Percentiles rank a stretch among this genome's conserved stretches.
phyloP scores from a whole-genome alignment of 2,888 invertebrate species.

The Branchipolynoe longqiensis region DNA sequence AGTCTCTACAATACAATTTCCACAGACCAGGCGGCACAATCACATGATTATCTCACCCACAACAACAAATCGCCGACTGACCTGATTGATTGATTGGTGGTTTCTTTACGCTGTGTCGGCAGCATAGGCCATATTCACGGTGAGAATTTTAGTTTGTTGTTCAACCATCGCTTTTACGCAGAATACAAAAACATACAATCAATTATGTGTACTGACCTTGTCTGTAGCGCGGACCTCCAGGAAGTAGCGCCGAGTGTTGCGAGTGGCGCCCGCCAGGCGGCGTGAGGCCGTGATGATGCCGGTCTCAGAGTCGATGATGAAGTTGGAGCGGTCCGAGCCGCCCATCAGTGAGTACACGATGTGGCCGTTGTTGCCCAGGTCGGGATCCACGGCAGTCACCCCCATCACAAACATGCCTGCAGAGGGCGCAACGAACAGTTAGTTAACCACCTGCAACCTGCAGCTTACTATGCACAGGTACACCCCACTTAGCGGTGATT shows the following conservation, averaged over 20 bases:
- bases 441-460: neutral
- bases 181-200: too few relatives aligned
- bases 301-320: conserved; percentile 83
- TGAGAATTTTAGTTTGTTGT: too few relatives aligned
- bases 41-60: too few relatives aligned
- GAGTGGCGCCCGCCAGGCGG: conserved; percentile 84
- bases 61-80: too few relatives aligned
- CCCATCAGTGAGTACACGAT: conserved; percentile 86
- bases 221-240: conserved; percentile 87
- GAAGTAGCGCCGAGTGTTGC: conserved; percentile 86
- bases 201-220: conserved; percentile 83
- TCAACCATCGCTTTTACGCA: too few relatives aligned
- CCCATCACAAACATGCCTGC: conserved; percentile 92
- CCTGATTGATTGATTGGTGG: too few relatives aligned
- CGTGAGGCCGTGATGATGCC: conserved; percentile 64
- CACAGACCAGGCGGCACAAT: too few relatives aligned
- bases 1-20: too few relatives aligned
- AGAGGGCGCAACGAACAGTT: neutral
- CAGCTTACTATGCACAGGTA: too few relatives aligned
- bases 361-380: conserved; percentile 90
- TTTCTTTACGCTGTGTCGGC: too few relatives aligned
- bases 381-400: conserved; percentile 91
- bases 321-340: conserved; percentile 69
- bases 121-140: too few relatives aligned
- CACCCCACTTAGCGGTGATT: too few relatives aligned